A percentile compares a stretch with the other conserved stretches of the same genome.
phyloP scores from a whole-genome alignment of 2,888 invertebrate species.

The Drosophila infuscata region DNA sequence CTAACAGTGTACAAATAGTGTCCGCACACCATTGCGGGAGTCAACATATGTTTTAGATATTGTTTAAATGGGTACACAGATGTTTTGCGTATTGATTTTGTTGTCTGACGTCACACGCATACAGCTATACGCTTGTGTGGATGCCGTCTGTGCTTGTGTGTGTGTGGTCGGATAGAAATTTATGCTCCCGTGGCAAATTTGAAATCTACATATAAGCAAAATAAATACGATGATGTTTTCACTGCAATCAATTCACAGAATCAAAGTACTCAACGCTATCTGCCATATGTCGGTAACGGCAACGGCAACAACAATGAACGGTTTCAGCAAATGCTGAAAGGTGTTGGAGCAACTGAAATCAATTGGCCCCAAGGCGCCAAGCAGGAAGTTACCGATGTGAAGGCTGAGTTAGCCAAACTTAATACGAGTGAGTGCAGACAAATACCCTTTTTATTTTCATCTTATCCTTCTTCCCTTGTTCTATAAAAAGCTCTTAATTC shows the following conservation, averaged over 20 bases:
- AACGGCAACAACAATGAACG: slow-evolving; percentile 73
- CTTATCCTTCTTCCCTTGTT: neutral
- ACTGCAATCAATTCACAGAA: slow-evolving; percentile 60
- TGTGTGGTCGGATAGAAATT: neutral
- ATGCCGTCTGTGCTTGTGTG: slow-evolving; percentile 5
- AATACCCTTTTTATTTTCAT: neutral
- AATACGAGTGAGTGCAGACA: slow-evolving; percentile 76
- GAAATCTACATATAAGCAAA: slow-evolving; percentile 11
- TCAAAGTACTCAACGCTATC: slow-evolving; percentile 73
- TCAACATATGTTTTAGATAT: slow-evolving; percentile 48
- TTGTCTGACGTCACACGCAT: slow-evolving; percentile 50
- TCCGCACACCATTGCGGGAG: neutral
- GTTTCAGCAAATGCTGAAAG: slow-evolving; percentile 83
- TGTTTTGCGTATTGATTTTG: slow-evolving; percentile 60
- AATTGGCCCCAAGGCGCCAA: slow-evolving; percentile 81
- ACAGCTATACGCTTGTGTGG: neutral
- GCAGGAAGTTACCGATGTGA: slow-evolving; percentile 74
- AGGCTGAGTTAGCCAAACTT: slow-evolving; percentile 82
- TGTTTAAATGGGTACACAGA: slow-evolving; percentile 29
- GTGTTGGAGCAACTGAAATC: slow-evolving; percentile 70
- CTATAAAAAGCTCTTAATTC: neutral
- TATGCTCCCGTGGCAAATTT: slow-evolving; percentile 50
- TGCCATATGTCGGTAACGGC: slow-evolving; percentile 67
- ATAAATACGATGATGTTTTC: slow-evolving; percentile 14
- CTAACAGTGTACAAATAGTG: neutral